Percentiles rank a stretch among this genome's conserved stretches.
phyloP scores from a whole-genome alignment of 2,797 vertebrate genomes.

The Danio choprae region DNA sequence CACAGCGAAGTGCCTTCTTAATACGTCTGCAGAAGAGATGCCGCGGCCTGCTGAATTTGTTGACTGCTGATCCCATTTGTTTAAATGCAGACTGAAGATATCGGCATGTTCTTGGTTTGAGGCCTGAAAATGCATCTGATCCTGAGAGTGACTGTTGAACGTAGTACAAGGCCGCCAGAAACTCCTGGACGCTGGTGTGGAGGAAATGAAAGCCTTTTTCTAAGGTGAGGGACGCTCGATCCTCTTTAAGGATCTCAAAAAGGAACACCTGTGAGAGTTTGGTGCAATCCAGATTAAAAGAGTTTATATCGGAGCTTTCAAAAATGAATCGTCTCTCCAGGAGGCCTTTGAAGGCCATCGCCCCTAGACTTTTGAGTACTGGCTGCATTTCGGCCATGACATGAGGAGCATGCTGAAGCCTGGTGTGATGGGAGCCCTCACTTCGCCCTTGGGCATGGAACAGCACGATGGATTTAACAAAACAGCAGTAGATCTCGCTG shows the following conservation, averaged over 20 bases:
- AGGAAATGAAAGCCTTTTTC: conserved; percentile 66
- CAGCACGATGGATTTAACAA: conserved; percentile 65
- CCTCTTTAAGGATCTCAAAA: conserved; percentile 64
- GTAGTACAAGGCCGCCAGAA: conserved; percentile 66
- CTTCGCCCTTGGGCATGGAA: conserved; percentile 61
- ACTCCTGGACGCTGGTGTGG: conserved; percentile 70
- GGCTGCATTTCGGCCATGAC: conserved; percentile 53
- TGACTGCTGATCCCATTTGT: conserved; percentile 27
- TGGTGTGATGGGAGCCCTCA: conserved; percentile 52
- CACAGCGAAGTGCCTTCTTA: conserved; percentile 61
- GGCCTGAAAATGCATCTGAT: conserved; percentile 60
- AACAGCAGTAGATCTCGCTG: conserved; percentile 68
- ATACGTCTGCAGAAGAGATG: conserved; percentile 52
- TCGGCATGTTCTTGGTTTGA: conserved; percentile 35
- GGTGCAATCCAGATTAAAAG: conserved; percentile 54
- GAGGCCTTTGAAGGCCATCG: conserved; percentile 65
- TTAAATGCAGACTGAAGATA: conserved; percentile 37
- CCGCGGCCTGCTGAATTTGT: conserved; percentile 45
- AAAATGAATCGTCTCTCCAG: conserved; percentile 66
- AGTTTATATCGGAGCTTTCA: conserved; percentile 57
- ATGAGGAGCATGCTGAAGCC: conserved; percentile 63
- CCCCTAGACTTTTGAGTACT: conserved; percentile 58
- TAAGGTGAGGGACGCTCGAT: conserved; percentile 60
- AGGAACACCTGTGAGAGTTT: conserved; percentile 60
- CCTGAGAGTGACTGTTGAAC: conserved; percentile 62